These are phyloP conservation scores for Semotilus atromaculatus DNA, from an alignment of 2,797 vertebrate genomes.

Conservation along the genomic window DNA sequence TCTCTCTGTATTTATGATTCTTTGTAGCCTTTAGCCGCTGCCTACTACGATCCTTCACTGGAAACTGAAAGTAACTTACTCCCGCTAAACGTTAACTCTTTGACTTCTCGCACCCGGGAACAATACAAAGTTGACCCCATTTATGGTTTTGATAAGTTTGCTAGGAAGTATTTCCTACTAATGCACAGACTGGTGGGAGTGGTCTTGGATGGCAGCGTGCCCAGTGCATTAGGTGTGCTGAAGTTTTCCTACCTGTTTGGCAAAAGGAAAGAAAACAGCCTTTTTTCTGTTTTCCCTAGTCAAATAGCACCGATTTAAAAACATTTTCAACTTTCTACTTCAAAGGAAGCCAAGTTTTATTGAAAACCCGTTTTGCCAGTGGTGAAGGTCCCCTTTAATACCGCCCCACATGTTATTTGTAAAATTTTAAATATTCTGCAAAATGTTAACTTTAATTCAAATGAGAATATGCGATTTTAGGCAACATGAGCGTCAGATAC, in stretches of 20 bases:
- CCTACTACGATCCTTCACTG: background rate
- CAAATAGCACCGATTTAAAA: too few relatives aligned
- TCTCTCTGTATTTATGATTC: too few relatives aligned
- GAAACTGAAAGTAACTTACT: background rate
- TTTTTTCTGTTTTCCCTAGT: too few relatives aligned
- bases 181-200: background rate
- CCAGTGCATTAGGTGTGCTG: background rate
- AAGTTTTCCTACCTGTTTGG: background rate
- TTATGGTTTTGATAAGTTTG: background rate
- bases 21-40: too few relatives aligned
- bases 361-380: too few relatives aligned
- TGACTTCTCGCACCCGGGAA: background rate
- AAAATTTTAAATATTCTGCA: too few relatives aligned
- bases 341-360: too few relatives aligned
- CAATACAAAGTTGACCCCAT: background rate
- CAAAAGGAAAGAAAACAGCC: background rate
- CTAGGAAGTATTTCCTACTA: background rate
- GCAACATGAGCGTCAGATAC: background rate
- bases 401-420: too few relatives aligned
- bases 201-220: background rate
- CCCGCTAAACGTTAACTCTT: background rate
- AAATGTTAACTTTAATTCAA: background rate
- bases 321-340: too few relatives aligned
- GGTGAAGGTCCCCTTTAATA: too few relatives aligned
- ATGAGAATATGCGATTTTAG: background rate